Evolutionary conservation across 2,113 vertebrate genomes (phyloP).

Genomic region (Sebastes fasciatus): DNA sequence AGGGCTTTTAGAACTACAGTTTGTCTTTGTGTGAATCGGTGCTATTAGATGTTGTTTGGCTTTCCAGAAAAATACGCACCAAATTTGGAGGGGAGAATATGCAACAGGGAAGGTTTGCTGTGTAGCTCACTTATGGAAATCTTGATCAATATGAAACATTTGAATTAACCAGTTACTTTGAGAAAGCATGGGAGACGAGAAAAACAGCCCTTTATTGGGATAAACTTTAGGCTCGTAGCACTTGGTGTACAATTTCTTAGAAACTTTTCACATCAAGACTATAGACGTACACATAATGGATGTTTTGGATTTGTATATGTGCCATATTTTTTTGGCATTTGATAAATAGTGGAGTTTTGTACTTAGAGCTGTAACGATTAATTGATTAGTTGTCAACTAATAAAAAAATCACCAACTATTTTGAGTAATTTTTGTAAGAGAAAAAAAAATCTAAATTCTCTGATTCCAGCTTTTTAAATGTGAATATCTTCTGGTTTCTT

Average conservation of each 20-base stretch:
- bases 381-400: too few species aligned
- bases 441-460: too few species aligned
- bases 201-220: neutral
- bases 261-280: neutral
- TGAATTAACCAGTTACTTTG: too few species aligned
- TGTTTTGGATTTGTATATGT: neutral
- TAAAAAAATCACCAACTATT: too few species aligned
- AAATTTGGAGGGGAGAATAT: neutral
- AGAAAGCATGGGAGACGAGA: neutral
- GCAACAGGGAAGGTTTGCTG: neutral
- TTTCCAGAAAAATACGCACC: neutral
- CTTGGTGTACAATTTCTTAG: neutral
- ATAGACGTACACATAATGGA: too few species aligned
- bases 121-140: neutral
- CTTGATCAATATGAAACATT: neutral
- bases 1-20: neutral
- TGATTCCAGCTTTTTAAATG: too few species aligned
- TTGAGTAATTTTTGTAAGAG: too few species aligned
- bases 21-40: neutral
- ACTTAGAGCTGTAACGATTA: too few species aligned
- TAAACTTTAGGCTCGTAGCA: neutral
- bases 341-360: neutral
- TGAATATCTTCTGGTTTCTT: too few species aligned
- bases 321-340: neutral
- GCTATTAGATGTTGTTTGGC: neutral